A percentile compares a stretch with the other conserved stretches of the same genome.
phyloP scores from a whole-genome alignment of 2,797 vertebrate species.

The Clarias laeviceps region DNA sequence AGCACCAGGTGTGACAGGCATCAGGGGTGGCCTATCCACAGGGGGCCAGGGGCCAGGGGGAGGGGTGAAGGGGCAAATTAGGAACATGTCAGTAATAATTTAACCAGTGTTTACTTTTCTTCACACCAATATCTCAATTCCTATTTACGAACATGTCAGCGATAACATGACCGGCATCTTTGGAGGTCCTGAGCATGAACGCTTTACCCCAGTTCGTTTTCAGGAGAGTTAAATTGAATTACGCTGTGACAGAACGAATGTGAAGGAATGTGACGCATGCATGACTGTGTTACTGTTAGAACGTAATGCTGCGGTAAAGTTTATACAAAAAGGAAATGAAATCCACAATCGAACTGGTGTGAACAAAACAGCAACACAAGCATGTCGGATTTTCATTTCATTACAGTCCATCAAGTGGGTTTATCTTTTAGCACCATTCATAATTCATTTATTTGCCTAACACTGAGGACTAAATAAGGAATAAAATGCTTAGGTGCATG shows the following conservation, averaged over 20 bases:
- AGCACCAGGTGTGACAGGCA: slow-evolving; percentile 80
- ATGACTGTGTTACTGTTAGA: not conserved
- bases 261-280: not conserved
- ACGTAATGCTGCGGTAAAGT: not conserved
- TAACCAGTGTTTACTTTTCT: slow-evolving; percentile 78
- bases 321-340: not conserved
- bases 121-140: slow-evolving; percentile 67
- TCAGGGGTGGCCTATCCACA: slow-evolving; percentile 79
- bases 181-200: slow-evolving; percentile 29
- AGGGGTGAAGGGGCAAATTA: slow-evolving; percentile 77
- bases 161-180: slow-evolving; percentile 29
- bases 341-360: not conserved
- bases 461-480: not conserved
- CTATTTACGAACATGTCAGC: slow-evolving; percentile 42
- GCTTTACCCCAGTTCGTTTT: not conserved
- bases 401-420: not conserved
- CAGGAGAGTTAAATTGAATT: not conserved
- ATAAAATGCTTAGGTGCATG: not conserved
- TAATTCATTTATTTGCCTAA: not conserved
- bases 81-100: slow-evolving; percentile 82
- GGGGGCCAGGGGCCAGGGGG: slow-evolving; percentile 66
- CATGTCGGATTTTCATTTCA: not conserved
- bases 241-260: not conserved
- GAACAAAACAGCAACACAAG: not conserved
- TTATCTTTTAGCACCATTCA: not conserved